Evolutionary conservation across 1,140 invertebrate genomes (phyloP).

Genomic region (Zaprionus camerounensis): DNA sequence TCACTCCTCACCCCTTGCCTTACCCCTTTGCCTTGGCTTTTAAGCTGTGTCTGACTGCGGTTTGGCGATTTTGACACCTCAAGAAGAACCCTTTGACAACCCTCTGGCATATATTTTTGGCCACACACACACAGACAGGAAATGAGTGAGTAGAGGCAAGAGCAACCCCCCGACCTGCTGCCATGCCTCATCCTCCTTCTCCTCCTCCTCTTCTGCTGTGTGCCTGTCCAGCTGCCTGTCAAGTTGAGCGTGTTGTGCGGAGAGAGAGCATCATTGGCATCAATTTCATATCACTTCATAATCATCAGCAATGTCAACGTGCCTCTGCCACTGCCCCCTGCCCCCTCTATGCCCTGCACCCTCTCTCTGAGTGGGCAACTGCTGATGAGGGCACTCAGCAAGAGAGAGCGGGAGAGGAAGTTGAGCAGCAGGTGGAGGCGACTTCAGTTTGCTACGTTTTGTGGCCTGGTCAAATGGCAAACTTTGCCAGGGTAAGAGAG

Average conservation of each 20-base stretch:
- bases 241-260: conserved; percentile 61
- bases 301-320: conserved; percentile 76
- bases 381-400: conserved; percentile 11
- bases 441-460: conserved; percentile 19
- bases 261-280: conserved; percentile 72
- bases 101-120: conserved; percentile 28
- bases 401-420: background rate
- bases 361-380: background rate
- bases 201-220: background rate
- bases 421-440: background rate
- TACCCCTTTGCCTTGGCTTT: background rate
- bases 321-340: background rate
- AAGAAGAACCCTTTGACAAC: conserved; percentile 43
- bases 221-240: conserved; percentile 17
- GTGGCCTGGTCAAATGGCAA: conserved; percentile 40
- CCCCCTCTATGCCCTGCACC: background rate
- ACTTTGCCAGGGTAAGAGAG: background rate
- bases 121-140: conserved; percentile 16
- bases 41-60: conserved; percentile 46
- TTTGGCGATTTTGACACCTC: conserved; percentile 70
- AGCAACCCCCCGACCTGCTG: conserved; percentile 16
- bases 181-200: background rate
- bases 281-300: conserved; percentile 82
- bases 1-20: background rate
- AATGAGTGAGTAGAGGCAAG: conserved; percentile 28